Evolutionary conservation across 1,140 invertebrate species (phyloP).

Genomic region (Platyura marginata): DNA sequence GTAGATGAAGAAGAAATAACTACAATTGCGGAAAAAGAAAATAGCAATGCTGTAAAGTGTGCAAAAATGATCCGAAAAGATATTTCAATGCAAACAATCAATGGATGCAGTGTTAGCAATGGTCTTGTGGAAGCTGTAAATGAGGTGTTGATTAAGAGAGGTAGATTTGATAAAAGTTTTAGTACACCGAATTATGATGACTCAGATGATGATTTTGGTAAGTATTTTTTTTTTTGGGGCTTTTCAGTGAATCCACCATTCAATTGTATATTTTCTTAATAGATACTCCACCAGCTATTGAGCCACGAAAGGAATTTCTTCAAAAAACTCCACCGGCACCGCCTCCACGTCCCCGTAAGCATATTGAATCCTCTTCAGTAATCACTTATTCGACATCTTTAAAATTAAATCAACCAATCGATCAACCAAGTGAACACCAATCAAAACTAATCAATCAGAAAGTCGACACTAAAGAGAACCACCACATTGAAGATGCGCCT

Average conservation of each 20-base stretch:
- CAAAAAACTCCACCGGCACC: conserved; percentile 18
- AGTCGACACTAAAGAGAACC: neutral
- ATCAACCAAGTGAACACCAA: too few relatives aligned
- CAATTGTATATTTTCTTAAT: neutral
- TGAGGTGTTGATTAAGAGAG: conserved; percentile 24
- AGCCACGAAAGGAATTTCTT: conserved; percentile 18
- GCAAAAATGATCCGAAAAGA: neutral
- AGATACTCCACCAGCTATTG: conserved; percentile 20
- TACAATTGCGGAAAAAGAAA: neutral
- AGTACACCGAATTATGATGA: conserved; percentile 59
- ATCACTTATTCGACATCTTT: too few relatives aligned
- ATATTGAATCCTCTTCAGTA: too few relatives aligned
- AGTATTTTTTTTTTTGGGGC: neutral
- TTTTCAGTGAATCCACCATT: neutral
- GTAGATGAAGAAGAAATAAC: conserved; percentile 17
- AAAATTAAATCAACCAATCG: too few relatives aligned
- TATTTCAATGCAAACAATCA: neutral
- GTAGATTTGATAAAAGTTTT: conserved; percentile 50
- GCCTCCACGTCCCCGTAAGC: conserved; percentile 18
- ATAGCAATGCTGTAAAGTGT: conserved; percentile 4
- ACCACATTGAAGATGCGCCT: too few relatives aligned
- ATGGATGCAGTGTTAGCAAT: neutral
- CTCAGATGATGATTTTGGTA: conserved; percentile 22
- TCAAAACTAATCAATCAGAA: neutral
- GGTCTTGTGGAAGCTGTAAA: conserved; percentile 16